Evolutionary conservation across 2,113 vertebrate genomes (phyloP).

Genomic region (Pitta sordida): DNA sequence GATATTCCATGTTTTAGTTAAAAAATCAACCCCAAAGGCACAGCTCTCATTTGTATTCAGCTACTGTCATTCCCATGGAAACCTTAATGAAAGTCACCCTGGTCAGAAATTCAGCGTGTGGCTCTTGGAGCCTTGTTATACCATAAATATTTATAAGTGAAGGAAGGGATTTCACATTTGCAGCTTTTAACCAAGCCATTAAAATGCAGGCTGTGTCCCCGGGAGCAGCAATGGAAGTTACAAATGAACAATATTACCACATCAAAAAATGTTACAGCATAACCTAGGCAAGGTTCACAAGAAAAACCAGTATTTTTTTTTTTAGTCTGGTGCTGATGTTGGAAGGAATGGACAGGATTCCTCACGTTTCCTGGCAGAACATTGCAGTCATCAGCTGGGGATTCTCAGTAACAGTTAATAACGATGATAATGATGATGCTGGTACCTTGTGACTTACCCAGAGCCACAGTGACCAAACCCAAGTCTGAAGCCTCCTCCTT

Average conservation of each 20-base stretch:
- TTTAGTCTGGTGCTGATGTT: not conserved
- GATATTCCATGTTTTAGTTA: not conserved
- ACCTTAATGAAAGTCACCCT: not conserved
- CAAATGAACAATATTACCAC: not conserved
- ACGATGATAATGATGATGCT: not conserved
- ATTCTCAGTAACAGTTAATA: not conserved
- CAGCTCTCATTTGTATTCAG: not conserved
- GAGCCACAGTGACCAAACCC: not conserved
- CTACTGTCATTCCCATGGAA: not conserved
- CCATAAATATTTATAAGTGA: slow-evolving; percentile 27
- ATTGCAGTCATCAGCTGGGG: not conserved
- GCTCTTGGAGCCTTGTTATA: not conserved
- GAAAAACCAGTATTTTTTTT: not conserved
- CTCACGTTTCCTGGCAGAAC: not conserved
- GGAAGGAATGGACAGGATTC: not conserved
- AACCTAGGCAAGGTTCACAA: not conserved
- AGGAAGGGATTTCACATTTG: not conserved
- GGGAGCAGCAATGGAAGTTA: not conserved
- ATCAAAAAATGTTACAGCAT: not conserved
- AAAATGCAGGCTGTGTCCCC: not conserved
- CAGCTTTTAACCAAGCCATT: not conserved
- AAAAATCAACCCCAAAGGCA: not conserved
- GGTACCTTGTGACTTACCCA: not conserved
- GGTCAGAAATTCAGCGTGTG: not conserved
- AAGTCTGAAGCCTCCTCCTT: not conserved